A percentile compares a stretch with the other conserved stretches of the same genome.
phyloP scores from a whole-genome alignment of 2,888 invertebrate species.

The Kryphioiulus occultus region DNA sequence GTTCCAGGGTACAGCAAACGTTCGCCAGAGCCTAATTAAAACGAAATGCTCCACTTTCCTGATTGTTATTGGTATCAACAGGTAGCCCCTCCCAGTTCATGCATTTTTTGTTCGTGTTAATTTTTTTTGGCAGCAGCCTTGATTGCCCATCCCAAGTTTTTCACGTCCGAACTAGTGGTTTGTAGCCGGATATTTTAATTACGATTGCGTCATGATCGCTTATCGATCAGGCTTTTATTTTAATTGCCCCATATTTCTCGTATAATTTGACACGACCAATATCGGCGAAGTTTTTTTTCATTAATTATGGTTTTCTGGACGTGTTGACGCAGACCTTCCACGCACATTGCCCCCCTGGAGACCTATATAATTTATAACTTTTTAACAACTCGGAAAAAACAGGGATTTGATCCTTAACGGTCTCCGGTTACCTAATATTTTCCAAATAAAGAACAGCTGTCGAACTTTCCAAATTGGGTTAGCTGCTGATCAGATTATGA shows the following conservation, averaged over 20 bases:
- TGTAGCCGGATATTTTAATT: not conserved
- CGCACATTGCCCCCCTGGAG: not conserved
- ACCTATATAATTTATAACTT: slow-evolving; percentile 1
- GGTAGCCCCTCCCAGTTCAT: not conserved
- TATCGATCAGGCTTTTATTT: slow-evolving; percentile 10
- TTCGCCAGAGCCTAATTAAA: not conserved
- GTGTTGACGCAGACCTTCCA: slow-evolving; percentile 16
- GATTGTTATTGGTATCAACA: slow-evolving; percentile 33
- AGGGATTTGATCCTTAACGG: not conserved
- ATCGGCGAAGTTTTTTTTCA: not conserved
- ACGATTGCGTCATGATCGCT: slow-evolving; percentile 11
- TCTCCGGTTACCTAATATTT: not conserved
- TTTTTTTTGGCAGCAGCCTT: not conserved
- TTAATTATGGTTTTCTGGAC: slow-evolving; percentile 36
- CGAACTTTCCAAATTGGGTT: not conserved
- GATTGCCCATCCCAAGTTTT: slow-evolving; percentile 23
- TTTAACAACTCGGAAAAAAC: not conserved
- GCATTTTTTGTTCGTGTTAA: not conserved
- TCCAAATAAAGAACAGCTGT: not conserved
- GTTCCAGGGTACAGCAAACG: not conserved
- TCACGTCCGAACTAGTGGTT: not conserved
- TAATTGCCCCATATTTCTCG: slow-evolving; percentile 36
- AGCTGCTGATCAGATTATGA: slow-evolving; percentile 5
- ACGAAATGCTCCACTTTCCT: slow-evolving; percentile 12
- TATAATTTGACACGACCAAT: slow-evolving; percentile 32